Evolutionary conservation across 2,113 vertebrate genomes (phyloP).

Genomic region (Gyps fulvus): DNA sequence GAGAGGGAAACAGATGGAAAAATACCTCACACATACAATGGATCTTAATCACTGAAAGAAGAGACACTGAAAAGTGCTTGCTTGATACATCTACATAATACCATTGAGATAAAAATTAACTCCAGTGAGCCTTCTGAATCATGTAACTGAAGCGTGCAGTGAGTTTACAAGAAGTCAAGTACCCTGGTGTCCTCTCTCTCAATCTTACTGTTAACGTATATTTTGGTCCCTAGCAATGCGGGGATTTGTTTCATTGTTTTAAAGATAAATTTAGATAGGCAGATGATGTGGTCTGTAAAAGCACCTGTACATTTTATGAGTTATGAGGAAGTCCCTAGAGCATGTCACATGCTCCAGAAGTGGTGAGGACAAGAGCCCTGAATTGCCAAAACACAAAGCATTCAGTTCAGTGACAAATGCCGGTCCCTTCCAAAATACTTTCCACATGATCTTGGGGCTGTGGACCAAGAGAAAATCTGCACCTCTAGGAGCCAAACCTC

Average conservation of each 20-base stretch:
- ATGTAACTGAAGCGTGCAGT: not conserved
- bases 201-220: not conserved
- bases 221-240: not conserved
- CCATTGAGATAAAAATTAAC: not conserved
- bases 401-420: not conserved
- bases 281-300: not conserved
- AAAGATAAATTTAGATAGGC: not conserved
- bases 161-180: fast-evolving
- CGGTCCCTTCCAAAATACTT: not conserved
- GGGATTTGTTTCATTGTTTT: not conserved
- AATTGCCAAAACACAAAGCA: not conserved
- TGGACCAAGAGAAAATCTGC: not conserved
- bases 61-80: not conserved
- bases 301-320: not conserved
- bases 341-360: not conserved
- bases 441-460: not conserved
- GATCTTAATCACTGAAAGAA: not conserved
- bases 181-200: not conserved
- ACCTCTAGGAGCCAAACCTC: not conserved
- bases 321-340: not conserved
- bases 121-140: not conserved
- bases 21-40: not conserved
- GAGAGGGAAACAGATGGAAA: not conserved
- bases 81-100: not conserved
- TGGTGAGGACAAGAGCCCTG: not conserved